These are phyloP conservation scores for Tetramorium alpestre DNA, from an alignment of 1,140 invertebrate genomes.

Conservation along the genomic window DNA sequence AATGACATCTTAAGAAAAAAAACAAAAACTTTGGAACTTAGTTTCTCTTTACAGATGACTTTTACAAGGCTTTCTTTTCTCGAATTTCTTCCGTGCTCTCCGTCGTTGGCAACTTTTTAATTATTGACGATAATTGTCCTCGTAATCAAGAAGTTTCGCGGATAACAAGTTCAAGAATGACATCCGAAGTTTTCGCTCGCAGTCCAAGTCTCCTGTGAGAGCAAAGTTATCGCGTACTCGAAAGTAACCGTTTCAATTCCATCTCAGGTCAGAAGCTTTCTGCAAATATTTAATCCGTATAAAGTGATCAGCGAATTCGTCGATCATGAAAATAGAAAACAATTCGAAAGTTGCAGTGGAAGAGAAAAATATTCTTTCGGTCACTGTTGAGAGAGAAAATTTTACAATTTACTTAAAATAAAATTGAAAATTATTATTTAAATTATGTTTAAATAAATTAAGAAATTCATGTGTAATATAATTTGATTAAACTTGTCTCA, in stretches of 20 bases:
- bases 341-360: not conserved
- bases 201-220: constrained; percentile 19
- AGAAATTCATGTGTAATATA: not conserved
- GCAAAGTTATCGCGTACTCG: constrained; percentile 31
- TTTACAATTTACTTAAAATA: not conserved
- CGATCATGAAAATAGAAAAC: constrained; percentile 1
- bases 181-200: constrained; percentile 17
- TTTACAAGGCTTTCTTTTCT: not conserved
- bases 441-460: not conserved
- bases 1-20: not conserved
- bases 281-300: constrained; percentile 50
- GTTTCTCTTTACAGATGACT: not conserved
- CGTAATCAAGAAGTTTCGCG: constrained; percentile 36
- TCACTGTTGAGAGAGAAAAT: not conserved
- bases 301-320: constrained; percentile 29
- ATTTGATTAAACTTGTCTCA: not conserved
- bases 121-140: constrained; percentile 34
- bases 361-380: not conserved
- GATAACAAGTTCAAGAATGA: constrained; percentile 27
- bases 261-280: not conserved
- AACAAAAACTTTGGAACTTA: not conserved
- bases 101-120: constrained; percentile 32
- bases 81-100: not conserved
- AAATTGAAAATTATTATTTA: not conserved
- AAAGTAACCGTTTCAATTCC: constrained; percentile 22